Base-by-base conservation (phyloP, 2,113 vertebrate species). In the Sylvilagus bachmani region DNA sequence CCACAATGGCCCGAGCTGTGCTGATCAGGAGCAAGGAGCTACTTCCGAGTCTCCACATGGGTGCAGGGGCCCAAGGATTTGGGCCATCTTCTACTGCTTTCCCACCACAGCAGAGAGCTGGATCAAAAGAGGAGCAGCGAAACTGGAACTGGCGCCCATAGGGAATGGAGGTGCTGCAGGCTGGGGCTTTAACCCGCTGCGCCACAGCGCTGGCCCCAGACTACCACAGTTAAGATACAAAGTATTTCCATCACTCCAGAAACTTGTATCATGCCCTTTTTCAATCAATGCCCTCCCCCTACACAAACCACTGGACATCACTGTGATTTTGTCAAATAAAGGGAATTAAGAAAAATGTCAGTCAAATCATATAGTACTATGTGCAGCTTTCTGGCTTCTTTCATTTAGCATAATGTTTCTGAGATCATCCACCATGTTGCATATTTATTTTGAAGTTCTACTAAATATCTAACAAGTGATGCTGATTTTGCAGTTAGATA, bases 371-470 rank as follows among this genome's bases (percentile, higher is more conserved):
- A 80, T 1, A 77, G 38, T 14, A 82, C 21, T 89, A 1, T 27
- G 33, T 82, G 2, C 5, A 10, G 7, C 25, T 55, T 92, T 92
- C 91, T 84, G 17, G 21, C 29, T 73, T 61, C 69, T 70, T 67
- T 64, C 12, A 38, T 21, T 93, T 71, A 77, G 24, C 77, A 51
- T 61, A 92, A 58, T 58, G 51, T 27, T 89, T 93, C 36, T 66
- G 79, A 77, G 81, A 85, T 33, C 31, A 44, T 31, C 27, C 8
- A 7, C 44, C 49, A 13, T 36, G 11, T 31, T 69, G 16, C 12
- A 36, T 27, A 31, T 77, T 90, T 29, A 53, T 79, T 79, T 61
- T 83, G 81, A 87, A 94, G 71, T 62, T 25, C 64, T 86, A 82
- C 9, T 93, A 3, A 3, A 49, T 44, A 58, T 55, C 55, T 49